Conservation (phyloP, 1,140 invertebrate species). For the Tetragonula clypearis region DNA sequence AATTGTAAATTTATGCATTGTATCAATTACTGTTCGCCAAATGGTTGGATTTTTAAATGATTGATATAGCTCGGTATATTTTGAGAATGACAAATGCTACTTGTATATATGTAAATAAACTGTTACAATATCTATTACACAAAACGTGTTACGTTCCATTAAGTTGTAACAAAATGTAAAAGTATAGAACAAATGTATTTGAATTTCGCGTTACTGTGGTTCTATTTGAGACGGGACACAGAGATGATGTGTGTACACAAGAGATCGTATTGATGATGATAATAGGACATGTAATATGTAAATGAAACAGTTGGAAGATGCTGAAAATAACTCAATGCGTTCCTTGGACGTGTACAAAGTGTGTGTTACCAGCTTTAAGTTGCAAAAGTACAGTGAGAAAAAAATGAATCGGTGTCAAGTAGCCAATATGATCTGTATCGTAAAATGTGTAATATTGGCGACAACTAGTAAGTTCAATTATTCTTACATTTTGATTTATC, state of each 20-base stretch:
- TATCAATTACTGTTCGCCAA: neutral
- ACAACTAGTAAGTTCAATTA: slow-evolving; percentile 12
- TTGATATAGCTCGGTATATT: slow-evolving; percentile 5
- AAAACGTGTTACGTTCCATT: no score
- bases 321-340: slow-evolving; percentile 36
- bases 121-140: slow-evolving; percentile 15
- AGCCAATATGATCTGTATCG: neutral
- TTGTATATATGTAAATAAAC: slow-evolving; percentile 44
- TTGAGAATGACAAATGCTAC: neutral
- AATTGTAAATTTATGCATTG: neutral
- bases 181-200: neutral
- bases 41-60: neutral
- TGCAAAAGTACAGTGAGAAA: neutral
- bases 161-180: neutral
- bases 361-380: neutral
- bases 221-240: slow-evolving; percentile 20
- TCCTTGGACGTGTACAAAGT: neutral
- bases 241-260: slow-evolving; percentile 7
- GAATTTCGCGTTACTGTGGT: slow-evolving; percentile 14
- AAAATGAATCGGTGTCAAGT: neutral
- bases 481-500: neutral
- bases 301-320: slow-evolving; percentile 26
- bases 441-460: neutral
- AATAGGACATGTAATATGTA: slow-evolving; percentile 41
- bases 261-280: slow-evolving; percentile 11